Evolutionary conservation across 2,113 vertebrate genomes (phyloP).

Genomic region (Microcebus tavaratra): DNA sequence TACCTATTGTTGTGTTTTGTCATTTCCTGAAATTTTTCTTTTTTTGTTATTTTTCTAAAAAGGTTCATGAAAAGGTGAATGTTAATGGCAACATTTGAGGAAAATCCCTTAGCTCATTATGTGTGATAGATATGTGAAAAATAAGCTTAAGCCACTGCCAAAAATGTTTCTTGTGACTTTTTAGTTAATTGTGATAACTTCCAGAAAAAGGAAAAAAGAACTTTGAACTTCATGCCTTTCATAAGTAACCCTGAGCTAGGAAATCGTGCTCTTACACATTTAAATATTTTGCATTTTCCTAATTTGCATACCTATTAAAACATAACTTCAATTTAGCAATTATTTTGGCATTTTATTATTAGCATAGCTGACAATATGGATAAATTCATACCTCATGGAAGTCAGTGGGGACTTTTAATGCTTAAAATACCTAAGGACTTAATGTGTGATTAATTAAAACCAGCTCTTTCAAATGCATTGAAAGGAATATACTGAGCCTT

Average conservation of each 20-base stretch:
- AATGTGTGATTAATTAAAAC: slow-evolving; percentile 32
- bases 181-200: slow-evolving; percentile 67
- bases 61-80: slow-evolving; percentile 76
- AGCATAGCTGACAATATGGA: neutral
- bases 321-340: slow-evolving; percentile 22
- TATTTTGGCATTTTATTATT: slow-evolving; percentile 40
- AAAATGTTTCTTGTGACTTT: slow-evolving; percentile 59
- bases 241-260: slow-evolving; percentile 24
- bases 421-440: neutral
- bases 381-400: slow-evolving; percentile 46
- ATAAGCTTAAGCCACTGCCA: slow-evolving; percentile 51
- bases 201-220: slow-evolving; percentile 15
- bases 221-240: slow-evolving; percentile 56
- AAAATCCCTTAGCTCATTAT: slow-evolving; percentile 65
- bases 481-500: neutral
- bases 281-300: neutral
- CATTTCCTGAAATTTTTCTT: slow-evolving; percentile 64
- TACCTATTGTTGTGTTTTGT: slow-evolving; percentile 51
- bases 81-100: slow-evolving; percentile 67
- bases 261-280: neutral
- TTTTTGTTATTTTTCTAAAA: slow-evolving; percentile 61
- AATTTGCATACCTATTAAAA: slow-evolving; percentile 60
- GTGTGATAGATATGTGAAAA: slow-evolving; percentile 65
- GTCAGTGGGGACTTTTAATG: neutral
- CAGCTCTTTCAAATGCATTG: neutral